Evolutionary conservation across 2,888 invertebrate species (phyloP).

Genomic region (Thalpophila matura): DNA sequence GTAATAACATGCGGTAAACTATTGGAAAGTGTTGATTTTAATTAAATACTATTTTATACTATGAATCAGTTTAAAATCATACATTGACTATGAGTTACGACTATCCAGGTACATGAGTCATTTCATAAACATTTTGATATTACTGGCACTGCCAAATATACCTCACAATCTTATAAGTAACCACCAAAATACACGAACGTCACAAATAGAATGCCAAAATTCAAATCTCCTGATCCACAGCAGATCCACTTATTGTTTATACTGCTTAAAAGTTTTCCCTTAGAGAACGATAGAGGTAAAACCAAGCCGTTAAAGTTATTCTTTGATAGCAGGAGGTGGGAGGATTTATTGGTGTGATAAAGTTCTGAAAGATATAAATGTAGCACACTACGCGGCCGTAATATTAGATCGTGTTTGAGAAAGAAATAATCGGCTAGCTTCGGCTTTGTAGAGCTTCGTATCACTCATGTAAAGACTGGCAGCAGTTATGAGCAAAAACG

Average conservation of each 20-base stretch:
- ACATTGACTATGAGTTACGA: too few relatives aligned
- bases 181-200: constrained; percentile 12
- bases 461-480: too few relatives aligned
- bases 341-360: neutral
- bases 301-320: constrained; percentile 21
- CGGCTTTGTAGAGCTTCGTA: too few relatives aligned
- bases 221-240: constrained; percentile 26
- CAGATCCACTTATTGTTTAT: constrained; percentile 23
- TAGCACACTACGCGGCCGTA: too few relatives aligned
- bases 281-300: constrained; percentile 16
- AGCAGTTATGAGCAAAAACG: too few relatives aligned
- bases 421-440: too few relatives aligned
- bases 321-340: constrained; percentile 2
- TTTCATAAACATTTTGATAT: neutral
- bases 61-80: too few relatives aligned
- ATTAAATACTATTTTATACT: too few relatives aligned
- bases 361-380: too few relatives aligned
- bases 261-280: constrained; percentile 18
- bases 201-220: constrained; percentile 38
- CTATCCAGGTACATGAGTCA: constrained; percentile 22
- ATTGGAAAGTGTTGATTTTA: too few relatives aligned
- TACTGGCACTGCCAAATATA: constrained; percentile 38
- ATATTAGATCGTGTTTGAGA: too few relatives aligned
- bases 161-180: neutral
- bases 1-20: too few relatives aligned